Percentiles rank a stretch among this genome's conserved stretches.
phyloP scores from a whole-genome alignment of 2,888 invertebrate genomes.

The Cerastis rubricosa region DNA sequence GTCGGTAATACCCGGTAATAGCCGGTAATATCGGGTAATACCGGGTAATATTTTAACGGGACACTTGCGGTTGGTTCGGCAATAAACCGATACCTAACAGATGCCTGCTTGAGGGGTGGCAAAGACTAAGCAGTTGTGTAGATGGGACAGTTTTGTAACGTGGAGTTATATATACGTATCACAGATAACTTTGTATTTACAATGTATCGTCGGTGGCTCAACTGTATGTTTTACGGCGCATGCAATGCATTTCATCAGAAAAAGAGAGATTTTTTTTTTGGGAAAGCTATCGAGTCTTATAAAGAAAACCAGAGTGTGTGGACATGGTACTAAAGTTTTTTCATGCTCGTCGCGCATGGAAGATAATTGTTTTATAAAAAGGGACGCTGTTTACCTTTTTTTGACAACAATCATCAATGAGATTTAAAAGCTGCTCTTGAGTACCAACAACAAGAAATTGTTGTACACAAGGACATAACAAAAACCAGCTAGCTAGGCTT shows the following conservation, averaged over 20 bases:
- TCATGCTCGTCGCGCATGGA: no score
- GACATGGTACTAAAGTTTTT: not conserved
- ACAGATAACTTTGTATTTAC: not conserved
- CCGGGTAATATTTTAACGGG: constrained; percentile 85
- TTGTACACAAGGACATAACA: no score
- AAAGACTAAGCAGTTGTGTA: constrained; percentile 67
- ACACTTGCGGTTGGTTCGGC: constrained; percentile 81
- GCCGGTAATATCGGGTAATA: constrained; percentile 82
- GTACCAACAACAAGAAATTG: no score
- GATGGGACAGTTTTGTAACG: constrained; percentile 31
- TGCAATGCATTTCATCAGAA: no score
- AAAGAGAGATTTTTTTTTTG: no score
- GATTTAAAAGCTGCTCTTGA: no score
- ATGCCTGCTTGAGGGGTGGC: constrained; percentile 78
- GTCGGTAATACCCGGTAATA: constrained; percentile 75
- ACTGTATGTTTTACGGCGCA: not conserved
- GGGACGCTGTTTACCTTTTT: not conserved
- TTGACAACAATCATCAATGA: not conserved
- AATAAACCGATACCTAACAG: constrained; percentile 87
- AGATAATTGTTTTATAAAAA: not conserved
- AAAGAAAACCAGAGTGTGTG: not conserved
- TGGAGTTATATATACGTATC: no score
- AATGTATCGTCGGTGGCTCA: not conserved
- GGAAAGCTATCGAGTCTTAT: not conserved
- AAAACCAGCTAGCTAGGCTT: no score